Evolutionary conservation across 2,113 vertebrate species (phyloP), one percentile per base, ranked within the genome.

Genomic region (Aphelocoma coerulescens): DNA sequence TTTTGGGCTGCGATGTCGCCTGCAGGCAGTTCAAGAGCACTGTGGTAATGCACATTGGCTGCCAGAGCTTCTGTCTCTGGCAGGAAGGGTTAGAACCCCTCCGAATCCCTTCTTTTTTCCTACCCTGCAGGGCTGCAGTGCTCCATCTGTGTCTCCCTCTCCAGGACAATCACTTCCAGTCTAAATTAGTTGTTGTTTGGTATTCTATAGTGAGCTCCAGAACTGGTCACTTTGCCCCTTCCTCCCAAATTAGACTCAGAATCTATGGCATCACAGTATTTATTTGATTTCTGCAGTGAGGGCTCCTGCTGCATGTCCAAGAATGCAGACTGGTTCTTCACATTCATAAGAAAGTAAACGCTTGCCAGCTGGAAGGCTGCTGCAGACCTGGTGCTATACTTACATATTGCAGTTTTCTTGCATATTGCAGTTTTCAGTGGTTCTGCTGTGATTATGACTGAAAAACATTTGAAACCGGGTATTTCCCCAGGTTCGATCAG

Each of bases 1-100:
- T 67, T 94, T 73, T 65, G 83, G 59, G 41, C 71, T 39, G 15
- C 0, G 0, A 2, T 44, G 33, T 43, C 0, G 0, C 58, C 78
- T 76, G 44, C 5, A 17, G 65, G 55, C 73, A 51, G 43, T 15
- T 87, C 48, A 43, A 37, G 57, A 63, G 43, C 1, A 2, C 61
- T 59, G 15, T 46, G 74, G n/a, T 32, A 80, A 66, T 12, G 23
- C 66, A 84, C 22, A 69, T 9, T 54, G 58, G 65, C 54, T 91
- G 46, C 46, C 4, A 2, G 76, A 71, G 65, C 61, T 75, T 18
- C 44, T 55, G 4, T 21, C 28, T 62, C 52, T 75, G 85, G 30
- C 68, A 79, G 52, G n/a, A 9, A n/a, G 39, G 20, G 10, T 30
- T 91, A 46, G 8, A 89, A 23, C 8, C 26, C 27, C 62, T 75